Evolutionary conservation across 2,888 invertebrate species (phyloP).

Genomic region (Eupithecia centaureata): DNA sequence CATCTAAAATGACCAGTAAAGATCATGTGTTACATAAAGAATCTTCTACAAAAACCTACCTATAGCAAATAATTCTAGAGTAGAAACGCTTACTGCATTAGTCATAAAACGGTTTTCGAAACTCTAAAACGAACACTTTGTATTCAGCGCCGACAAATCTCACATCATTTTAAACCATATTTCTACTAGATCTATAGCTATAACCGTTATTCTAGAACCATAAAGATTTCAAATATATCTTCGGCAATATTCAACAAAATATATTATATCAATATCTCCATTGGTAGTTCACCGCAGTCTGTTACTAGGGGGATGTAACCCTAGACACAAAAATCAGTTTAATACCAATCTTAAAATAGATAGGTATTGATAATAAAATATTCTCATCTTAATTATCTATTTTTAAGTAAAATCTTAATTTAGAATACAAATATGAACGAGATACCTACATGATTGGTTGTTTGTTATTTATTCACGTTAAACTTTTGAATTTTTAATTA

Average conservation of each 20-base stretch:
- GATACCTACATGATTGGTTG: not conserved
- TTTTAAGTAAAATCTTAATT: too few species aligned
- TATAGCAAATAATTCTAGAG: too few species aligned
- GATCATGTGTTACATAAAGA: too few species aligned
- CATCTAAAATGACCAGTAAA: too few species aligned
- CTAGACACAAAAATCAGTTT: not conserved
- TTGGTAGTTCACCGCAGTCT: constrained; percentile 5
- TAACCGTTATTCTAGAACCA: constrained; percentile 19
- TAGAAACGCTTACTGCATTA: not conserved
- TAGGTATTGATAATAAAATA: not conserved
- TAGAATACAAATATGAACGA: too few species aligned
- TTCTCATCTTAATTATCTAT: not conserved
- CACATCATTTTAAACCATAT: constrained; percentile 8
- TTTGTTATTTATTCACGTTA: not conserved
- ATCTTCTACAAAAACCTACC: too few species aligned
- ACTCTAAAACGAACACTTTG: not conserved
- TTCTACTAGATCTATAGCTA: constrained; percentile 5
- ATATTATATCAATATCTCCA: not conserved
- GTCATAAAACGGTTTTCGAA: not conserved
- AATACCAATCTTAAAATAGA: not conserved
- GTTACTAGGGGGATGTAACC: not conserved
- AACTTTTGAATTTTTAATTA: too few species aligned
- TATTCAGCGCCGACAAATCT: not conserved
- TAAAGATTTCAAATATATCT: constrained; percentile 21
- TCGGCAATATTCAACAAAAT: constrained; percentile 3